phyloP scores from a whole-genome alignment of 2,113 vertebrate species.

The Callopanchax toddi region DNA sequence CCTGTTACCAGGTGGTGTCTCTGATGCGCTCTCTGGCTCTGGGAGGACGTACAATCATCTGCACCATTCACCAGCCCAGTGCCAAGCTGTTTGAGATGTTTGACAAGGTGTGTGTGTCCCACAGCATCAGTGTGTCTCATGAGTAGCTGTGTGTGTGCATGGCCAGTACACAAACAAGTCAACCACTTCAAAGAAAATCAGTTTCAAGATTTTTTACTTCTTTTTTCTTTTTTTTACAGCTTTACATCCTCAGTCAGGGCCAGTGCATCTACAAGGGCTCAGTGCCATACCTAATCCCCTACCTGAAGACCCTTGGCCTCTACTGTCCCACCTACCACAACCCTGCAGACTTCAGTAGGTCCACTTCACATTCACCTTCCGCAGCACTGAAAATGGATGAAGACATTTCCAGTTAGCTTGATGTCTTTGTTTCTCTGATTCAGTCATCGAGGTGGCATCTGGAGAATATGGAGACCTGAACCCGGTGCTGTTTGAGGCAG shows the following conservation, averaged over 20 bases:
- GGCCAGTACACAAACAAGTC: not conserved
- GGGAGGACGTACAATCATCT: conserved; percentile 96
- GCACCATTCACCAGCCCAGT: conserved; percentile 98
- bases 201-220: not conserved
- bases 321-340: conserved; percentile 98
- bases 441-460: conserved; percentile 97
- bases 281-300: conserved; percentile 92
- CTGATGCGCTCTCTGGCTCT: conserved; percentile 92
- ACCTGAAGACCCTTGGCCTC: conserved; percentile 92
- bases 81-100: conserved; percentile 99
- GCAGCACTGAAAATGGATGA: not conserved
- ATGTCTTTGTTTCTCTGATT: conserved; percentile 8
- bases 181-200: not conserved
- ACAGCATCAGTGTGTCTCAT: too few species aligned
- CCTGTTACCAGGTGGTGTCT: conserved; percentile 97
- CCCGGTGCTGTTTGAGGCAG: conserved; percentile 90
- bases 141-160: too few species aligned
- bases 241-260: conserved; percentile 97
- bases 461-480: conserved; percentile 97
- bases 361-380: conserved; percentile 31
- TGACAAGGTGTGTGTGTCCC: conserved; percentile 86
- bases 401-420: not conserved
- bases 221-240: conserved; percentile 76
- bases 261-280: conserved; percentile 97
- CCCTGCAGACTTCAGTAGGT: conserved; percentile 97